Evolutionary conservation across 2,888 invertebrate species (phyloP).

Genomic region (Tiphia femorata): DNA sequence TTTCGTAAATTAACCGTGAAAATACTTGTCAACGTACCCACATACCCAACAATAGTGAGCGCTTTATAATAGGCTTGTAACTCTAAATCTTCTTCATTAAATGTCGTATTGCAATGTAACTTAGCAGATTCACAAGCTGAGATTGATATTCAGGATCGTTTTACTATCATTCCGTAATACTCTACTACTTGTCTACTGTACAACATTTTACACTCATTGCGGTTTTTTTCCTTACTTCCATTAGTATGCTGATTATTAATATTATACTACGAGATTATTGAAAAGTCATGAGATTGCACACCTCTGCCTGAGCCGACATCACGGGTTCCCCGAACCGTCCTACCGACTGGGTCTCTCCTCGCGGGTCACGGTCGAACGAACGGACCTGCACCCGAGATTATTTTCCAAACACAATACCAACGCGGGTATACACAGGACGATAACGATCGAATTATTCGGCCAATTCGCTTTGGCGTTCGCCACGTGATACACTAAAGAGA

Average conservation of each 20-base stretch:
- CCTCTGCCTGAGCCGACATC: slow-evolving; percentile 31
- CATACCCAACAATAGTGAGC: slow-evolving; percentile 21
- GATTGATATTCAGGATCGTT: slow-evolving; percentile 65
- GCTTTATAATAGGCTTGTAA: slow-evolving; percentile 34
- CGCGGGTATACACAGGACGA: too few species aligned
- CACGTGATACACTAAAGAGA: too few species aligned
- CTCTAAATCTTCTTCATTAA: too few species aligned
- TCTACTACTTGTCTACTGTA: slow-evolving; percentile 67
- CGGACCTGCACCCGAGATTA: too few species aligned
- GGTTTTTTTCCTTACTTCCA: slow-evolving; percentile 38
- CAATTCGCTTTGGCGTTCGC: too few species aligned
- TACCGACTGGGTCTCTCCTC: too few species aligned
- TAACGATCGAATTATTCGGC: too few species aligned
- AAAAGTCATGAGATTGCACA: slow-evolving; percentile 68
- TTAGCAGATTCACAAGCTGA: slow-evolving; percentile 68
- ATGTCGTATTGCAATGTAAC: slow-evolving; percentile 64
- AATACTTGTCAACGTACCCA: slow-evolving; percentile 36
- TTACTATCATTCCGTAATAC: slow-evolving; percentile 57
- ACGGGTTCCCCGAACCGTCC: too few species aligned
- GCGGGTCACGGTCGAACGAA: too few species aligned
- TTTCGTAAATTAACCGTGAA: slow-evolving; percentile 15
- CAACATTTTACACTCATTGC: slow-evolving; percentile 67
- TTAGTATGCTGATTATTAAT: slow-evolving; percentile 56
- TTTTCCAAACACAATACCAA: too few species aligned
- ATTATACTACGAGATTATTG: slow-evolving; percentile 66